phyloP scores from a whole-genome alignment of 2,888 invertebrate genomes.

The Eulithis prunata region DNA sequence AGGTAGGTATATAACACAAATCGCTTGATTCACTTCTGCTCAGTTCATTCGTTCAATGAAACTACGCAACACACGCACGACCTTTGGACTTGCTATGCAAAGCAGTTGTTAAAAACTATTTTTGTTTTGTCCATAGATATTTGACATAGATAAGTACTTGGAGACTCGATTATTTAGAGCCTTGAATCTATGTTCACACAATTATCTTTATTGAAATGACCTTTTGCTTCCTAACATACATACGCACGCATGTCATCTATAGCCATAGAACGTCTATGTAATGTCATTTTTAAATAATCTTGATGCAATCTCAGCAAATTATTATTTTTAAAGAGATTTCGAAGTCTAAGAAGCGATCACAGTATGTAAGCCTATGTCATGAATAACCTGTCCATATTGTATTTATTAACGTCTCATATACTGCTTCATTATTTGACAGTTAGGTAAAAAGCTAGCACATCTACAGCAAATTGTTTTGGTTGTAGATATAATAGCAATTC shows the following conservation, averaged over 20 bases:
- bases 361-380: constrained; percentile 1
- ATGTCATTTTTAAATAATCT: constrained; percentile 45
- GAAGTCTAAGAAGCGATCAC: neutral
- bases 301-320: constrained; percentile 24
- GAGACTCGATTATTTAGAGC: constrained; percentile 40
- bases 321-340: neutral
- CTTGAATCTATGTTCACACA: constrained; percentile 58
- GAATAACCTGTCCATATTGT: neutral
- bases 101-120: constrained; percentile 8
- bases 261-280: constrained; percentile 33
- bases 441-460: neutral
- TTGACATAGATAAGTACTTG: constrained; percentile 29
- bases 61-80: constrained; percentile 14
- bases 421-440: too few species aligned
- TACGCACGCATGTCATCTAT: constrained; percentile 49
- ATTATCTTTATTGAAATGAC: constrained; percentile 72
- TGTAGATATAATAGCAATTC: constrained; percentile 1
- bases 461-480: neutral
- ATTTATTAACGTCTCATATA: too few species aligned
- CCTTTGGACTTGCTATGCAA: constrained; percentile 21
- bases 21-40: constrained; percentile 14
- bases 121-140: constrained; percentile 14
- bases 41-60: constrained; percentile 11
- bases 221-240: constrained; percentile 64
- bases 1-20: neutral